Percentiles rank a stretch among this genome's conserved stretches.
These are phyloP conservation scores for Solea senegalensis DNA, from an alignment of 2,113 vertebrate genomes.

Conservation along the genomic window DNA sequence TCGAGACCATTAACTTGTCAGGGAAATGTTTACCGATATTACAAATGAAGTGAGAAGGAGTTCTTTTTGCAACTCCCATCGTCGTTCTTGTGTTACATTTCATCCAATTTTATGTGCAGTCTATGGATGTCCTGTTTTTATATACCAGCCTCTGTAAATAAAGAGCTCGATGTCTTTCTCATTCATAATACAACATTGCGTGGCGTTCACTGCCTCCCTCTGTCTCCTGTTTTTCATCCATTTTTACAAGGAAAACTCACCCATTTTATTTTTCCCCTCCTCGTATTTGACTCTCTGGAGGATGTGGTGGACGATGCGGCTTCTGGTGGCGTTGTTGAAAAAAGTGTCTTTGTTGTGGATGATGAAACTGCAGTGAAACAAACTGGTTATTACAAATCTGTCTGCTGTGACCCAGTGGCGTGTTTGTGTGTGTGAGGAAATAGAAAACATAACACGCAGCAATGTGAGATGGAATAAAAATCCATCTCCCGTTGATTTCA, in stretches of 20 bases:
- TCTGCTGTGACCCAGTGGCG: not conserved
- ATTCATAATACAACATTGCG: too few species aligned
- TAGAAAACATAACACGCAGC: not conserved
- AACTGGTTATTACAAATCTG: constrained; percentile 32
- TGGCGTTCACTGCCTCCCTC: too few species aligned
- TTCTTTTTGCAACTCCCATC: too few species aligned
- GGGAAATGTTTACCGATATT: too few species aligned
- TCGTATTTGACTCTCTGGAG: constrained; percentile 94
- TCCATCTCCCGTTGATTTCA: not conserved
- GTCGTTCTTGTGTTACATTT: too few species aligned
- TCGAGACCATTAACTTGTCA: too few species aligned
- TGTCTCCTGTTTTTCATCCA: too few species aligned
- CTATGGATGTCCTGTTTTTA: too few species aligned
- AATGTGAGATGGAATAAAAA: not conserved
- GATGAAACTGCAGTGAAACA: constrained; percentile 87
- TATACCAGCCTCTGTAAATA: too few species aligned
- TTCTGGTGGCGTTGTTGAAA: constrained; percentile 95
- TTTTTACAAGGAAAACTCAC: constrained; percentile 80
- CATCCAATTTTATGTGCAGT: too few species aligned
- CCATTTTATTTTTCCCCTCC: constrained; percentile 95
- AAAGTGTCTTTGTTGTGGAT: constrained; percentile 97
- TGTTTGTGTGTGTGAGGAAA: constrained; percentile 4
- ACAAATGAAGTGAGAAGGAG: too few species aligned
- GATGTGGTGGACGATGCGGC: constrained; percentile 94
- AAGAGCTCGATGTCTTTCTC: too few species aligned